Conservation (phyloP, 2,888 invertebrate species). For the Limnephilus marmoratus region DNA sequence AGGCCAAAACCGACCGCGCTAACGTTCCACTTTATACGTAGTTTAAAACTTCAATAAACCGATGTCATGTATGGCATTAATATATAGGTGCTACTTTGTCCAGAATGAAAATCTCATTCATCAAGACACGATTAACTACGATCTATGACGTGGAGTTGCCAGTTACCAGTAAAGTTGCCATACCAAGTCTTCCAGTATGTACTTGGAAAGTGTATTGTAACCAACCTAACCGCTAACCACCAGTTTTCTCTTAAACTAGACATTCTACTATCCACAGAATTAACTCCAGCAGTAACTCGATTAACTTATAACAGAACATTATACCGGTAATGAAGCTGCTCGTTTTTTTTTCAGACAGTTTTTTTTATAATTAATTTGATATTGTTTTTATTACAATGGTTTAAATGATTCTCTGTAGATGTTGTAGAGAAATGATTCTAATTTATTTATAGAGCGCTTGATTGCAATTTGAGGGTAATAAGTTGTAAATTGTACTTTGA, state of each 20-base stretch:
- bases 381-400: too few relatives aligned
- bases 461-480: too few relatives aligned
- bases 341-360: too few relatives aligned
- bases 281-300: background rate
- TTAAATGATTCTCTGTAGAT: too few relatives aligned
- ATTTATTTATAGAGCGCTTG: too few relatives aligned
- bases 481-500: too few relatives aligned
- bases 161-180: background rate
- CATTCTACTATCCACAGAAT: background rate
- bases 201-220: background rate
- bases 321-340: background rate
- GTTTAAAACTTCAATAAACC: background rate
- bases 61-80: background rate
- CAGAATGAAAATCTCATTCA: background rate
- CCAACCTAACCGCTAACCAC: background rate
- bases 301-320: background rate
- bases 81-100: background rate
- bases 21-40: too few relatives aligned
- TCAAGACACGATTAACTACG: background rate
- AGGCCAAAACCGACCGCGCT: too few relatives aligned
- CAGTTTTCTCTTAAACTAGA: background rate
- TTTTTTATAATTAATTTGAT: too few relatives aligned
- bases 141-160: background rate
- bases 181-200: background rate
- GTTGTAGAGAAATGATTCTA: too few relatives aligned